Conservation (phyloP, 1,140 invertebrate species). For the Meteorus sp. region DNA sequence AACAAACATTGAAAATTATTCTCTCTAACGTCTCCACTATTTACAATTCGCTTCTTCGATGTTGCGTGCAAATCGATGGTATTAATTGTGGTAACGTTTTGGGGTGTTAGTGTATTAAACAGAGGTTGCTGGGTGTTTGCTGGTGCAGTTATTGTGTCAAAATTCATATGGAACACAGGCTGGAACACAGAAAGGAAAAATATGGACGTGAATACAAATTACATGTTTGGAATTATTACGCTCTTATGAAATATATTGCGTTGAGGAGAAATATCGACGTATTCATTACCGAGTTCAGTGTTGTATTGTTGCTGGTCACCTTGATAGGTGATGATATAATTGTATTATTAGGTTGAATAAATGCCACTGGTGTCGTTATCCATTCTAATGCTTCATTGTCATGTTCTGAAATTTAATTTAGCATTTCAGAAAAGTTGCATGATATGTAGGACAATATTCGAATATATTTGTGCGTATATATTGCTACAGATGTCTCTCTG, state of each 20-base stretch:
- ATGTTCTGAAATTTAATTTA: slow-evolving; percentile 31
- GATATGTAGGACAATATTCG: too few species aligned
- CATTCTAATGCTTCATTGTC: slow-evolving; percentile 43
- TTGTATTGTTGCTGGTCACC: slow-evolving; percentile 28
- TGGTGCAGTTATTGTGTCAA: slow-evolving; percentile 24
- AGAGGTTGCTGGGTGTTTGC: slow-evolving; percentile 21
- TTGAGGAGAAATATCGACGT: neutral
- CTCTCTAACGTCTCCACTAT: too few species aligned
- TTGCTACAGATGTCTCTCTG: neutral
- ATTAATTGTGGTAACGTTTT: neutral
- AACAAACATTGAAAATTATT: too few species aligned
- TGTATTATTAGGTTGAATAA: slow-evolving; percentile 34
- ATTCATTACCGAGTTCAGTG: slow-evolving; percentile 31
- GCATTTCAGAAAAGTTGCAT: neutral
- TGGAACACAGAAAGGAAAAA: slow-evolving; percentile 32
- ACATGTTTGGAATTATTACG: neutral
- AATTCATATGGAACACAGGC: slow-evolving; percentile 37
- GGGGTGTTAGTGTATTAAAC: neutral
- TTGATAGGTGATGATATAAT: slow-evolving; percentile 27
- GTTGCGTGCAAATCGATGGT: neutral
- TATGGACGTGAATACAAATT: neutral
- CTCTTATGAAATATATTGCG: neutral
- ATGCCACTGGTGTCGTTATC: slow-evolving; percentile 35
- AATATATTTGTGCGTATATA: too few species aligned
- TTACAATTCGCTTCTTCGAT: too few species aligned